A percentile compares a stretch with the other conserved stretches of the same genome.
phyloP scores from a whole-genome alignment of 2,797 vertebrate genomes.

The Lophius americanus region DNA sequence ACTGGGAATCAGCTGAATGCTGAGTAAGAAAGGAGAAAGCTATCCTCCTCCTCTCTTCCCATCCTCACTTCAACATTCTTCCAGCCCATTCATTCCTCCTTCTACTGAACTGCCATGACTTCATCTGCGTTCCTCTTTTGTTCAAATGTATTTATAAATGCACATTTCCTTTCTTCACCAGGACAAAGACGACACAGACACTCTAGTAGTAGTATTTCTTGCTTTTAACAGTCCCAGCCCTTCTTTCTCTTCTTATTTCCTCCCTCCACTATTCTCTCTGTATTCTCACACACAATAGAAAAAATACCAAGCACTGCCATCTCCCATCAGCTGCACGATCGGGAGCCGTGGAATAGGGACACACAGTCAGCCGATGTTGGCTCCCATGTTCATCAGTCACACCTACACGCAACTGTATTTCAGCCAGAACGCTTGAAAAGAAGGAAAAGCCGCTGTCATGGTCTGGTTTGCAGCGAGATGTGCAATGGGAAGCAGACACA shows the following conservation, averaged over 20 bases:
- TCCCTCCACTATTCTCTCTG: slow-evolving; percentile 21
- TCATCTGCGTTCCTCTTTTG: slow-evolving; percentile 38
- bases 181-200: slow-evolving; percentile 61
- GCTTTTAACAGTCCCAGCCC: slow-evolving; percentile 56
- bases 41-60: slow-evolving; percentile 26
- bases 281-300: slow-evolving; percentile 56
- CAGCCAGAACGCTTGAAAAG: slow-evolving; percentile 36
- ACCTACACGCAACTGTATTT: slow-evolving; percentile 56
- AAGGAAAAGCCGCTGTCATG: slow-evolving; percentile 41
- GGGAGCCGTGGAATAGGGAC: slow-evolving; percentile 54
- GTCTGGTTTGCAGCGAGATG: slow-evolving; percentile 40
- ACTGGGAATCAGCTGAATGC: slow-evolving; percentile 60
- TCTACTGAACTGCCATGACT: slow-evolving; percentile 22
- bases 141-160: slow-evolving; percentile 36
- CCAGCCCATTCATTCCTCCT: slow-evolving; percentile 33
- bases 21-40: slow-evolving; percentile 60
- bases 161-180: slow-evolving; percentile 38
- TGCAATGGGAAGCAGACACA: slow-evolving; percentile 20
- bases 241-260: slow-evolving; percentile 48
- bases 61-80: slow-evolving; percentile 46
- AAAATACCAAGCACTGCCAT: slow-evolving; percentile 74
- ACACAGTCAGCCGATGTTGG: slow-evolving; percentile 61
- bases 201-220: slow-evolving; percentile 53
- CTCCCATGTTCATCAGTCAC: slow-evolving; percentile 61
- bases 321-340: slow-evolving; percentile 65